phyloP scores from a whole-genome alignment of 2,888 invertebrate genomes.

The Laspeyria flexula region DNA sequence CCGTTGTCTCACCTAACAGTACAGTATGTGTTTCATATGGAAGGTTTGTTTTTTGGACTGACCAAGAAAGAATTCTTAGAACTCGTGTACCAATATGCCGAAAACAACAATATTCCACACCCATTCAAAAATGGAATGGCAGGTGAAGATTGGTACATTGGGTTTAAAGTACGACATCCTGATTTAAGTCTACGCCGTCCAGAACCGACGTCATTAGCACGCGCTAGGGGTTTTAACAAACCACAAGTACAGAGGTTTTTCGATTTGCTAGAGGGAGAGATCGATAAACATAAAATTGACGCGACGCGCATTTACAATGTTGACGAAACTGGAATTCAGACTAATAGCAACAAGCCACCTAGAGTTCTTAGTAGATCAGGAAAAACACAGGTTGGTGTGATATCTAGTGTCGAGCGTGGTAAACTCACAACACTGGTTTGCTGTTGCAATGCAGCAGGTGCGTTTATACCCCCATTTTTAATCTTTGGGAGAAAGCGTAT shows the following conservation, averaged over 20 bases:
- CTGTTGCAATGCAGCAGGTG: constrained; percentile 6
- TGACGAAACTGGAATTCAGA: constrained; percentile 39
- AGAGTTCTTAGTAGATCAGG: constrained; percentile 29
- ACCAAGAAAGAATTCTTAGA: not conserved
- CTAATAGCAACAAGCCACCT: constrained; percentile 31
- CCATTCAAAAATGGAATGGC: constrained; percentile 15
- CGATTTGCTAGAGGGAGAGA: constrained; percentile 30
- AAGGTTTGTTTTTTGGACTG: constrained; percentile 4
- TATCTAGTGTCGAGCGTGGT: constrained; percentile 39
- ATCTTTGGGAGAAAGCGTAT: constrained; percentile 53
- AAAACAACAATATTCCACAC: constrained; percentile 7
- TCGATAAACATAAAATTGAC: constrained; percentile 35
- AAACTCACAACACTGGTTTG: constrained; percentile 27
- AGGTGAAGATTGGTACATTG: constrained; percentile 17
- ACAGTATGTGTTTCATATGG: not conserved
- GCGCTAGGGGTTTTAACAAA: constrained; percentile 41
- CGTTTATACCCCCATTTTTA: constrained; percentile 46
- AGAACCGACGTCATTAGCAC: constrained; percentile 40
- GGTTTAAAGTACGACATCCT: constrained; percentile 21
- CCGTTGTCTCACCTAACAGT: no score
- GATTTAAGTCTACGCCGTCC: constrained; percentile 35
- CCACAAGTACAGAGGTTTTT: constrained; percentile 36
- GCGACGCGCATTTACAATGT: constrained; percentile 33
- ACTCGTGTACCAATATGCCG: constrained; percentile 13
- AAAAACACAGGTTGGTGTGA: constrained; percentile 46